These are phyloP conservation scores for Pachyseris speciosa DNA, from an alignment of 64 coral and sea anemone genomes.

Conservation along the genomic window DNA sequence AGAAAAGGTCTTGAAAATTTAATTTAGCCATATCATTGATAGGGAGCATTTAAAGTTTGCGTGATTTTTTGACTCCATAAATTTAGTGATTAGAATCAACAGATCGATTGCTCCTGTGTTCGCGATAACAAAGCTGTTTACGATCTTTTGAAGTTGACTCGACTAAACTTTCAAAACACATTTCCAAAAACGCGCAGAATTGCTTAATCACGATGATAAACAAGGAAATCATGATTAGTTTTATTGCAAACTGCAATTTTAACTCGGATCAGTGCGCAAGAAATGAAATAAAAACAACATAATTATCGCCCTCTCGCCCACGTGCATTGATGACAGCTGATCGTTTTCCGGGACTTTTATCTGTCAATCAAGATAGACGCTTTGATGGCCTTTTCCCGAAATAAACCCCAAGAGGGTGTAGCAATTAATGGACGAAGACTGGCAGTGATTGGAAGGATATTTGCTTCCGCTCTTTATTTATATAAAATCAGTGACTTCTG, in stretches of 20 bases:
- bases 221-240: conserved; percentile 13
- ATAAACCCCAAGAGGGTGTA: not conserved
- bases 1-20: not conserved
- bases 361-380: conserved; percentile 44
- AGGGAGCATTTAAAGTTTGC: not conserved
- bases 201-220: not conserved
- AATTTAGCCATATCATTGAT: not conserved
- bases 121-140: not conserved
- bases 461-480: not conserved
- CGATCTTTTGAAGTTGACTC: not conserved
- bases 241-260: conserved; percentile 5
- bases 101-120: not conserved
- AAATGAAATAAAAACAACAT: conserved; percentile 13
- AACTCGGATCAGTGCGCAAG: conserved; percentile 3
- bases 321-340: conserved; percentile 8
- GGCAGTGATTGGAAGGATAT: not conserved
- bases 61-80: not conserved
- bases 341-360: conserved; percentile 24
- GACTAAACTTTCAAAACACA: conserved; percentile 17
- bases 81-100: not conserved
- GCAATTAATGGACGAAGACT: not conserved
- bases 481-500: too few relatives aligned
- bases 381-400: conserved; percentile 1
- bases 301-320: conserved; percentile 34
- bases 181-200: not conserved